Conservation (phyloP, 64 coral and sea anemone species). For the Pachyseris speciosa region DNA sequence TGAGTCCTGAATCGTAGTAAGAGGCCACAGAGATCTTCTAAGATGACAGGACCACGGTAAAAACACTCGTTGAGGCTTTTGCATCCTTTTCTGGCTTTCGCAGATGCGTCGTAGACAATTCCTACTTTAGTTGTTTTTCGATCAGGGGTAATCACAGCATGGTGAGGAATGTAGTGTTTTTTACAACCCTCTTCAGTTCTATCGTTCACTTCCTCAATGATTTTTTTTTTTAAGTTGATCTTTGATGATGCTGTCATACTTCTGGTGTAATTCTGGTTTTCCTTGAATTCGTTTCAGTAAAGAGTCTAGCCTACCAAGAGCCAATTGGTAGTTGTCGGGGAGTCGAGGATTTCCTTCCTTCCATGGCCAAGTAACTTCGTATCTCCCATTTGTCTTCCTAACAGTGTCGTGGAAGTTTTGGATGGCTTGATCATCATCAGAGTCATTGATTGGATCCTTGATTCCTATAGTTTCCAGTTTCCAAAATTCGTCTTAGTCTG, state of each 20-base stretch:
- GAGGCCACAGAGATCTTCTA: no score
- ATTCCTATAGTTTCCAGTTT: slow-evolving; percentile 69
- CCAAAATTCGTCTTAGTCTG: slow-evolving; percentile 69
- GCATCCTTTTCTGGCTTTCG: slow-evolving; percentile 39
- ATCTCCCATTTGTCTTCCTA: slow-evolving; percentile 42
- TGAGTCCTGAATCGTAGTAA: no score
- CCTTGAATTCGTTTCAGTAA: slow-evolving; percentile 25
- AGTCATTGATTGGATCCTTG: slow-evolving; percentile 25
- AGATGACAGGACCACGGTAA: slow-evolving; percentile 29
- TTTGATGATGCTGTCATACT: slow-evolving; percentile 69
- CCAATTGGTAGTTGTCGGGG: slow-evolving; percentile 60
- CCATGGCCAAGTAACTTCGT: slow-evolving; percentile 62
- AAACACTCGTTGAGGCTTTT: slow-evolving; percentile 52
- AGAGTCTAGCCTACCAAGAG: slow-evolving; percentile 59
- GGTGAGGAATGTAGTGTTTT: slow-evolving; percentile 15
- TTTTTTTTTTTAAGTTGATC: slow-evolving; percentile 71
- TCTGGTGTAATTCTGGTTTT: slow-evolving; percentile 40
- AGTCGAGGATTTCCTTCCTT: slow-evolving; percentile 25
- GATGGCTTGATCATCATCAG: slow-evolving; percentile 52
- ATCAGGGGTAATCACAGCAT: background rate
- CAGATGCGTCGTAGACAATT: slow-evolving; percentile 61
- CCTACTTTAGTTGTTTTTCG: slow-evolving; percentile 46
- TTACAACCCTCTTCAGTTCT: background rate
- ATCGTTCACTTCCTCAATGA: slow-evolving; percentile 46
- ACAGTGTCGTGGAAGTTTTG: slow-evolving; percentile 34